Conservation (phyloP, 2,888 invertebrate species). For the Cecidostiba fungosa region DNA sequence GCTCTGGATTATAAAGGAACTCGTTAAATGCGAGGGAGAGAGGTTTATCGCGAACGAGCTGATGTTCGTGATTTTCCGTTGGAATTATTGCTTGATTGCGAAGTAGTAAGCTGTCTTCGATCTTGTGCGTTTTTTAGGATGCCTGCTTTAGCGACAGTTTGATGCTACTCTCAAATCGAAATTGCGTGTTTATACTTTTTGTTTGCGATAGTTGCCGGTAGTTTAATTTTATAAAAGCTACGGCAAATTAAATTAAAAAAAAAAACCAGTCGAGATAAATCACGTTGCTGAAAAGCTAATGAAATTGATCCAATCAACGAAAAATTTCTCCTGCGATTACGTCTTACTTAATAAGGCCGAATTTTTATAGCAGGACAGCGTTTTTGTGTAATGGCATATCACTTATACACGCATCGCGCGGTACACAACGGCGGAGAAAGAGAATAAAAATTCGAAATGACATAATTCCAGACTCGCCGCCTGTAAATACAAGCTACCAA, state of each 20-base stretch:
- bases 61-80: conserved; percentile 23
- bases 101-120: background rate
- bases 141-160: background rate
- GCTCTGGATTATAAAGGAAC: conserved; percentile 44
- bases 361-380: conserved; percentile 30
- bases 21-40: conserved; percentile 16
- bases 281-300: background rate
- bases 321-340: conserved; percentile 47
- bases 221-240: background rate
- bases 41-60: background rate
- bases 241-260: background rate
- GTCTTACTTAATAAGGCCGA: conserved; percentile 37
- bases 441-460: conserved; percentile 48
- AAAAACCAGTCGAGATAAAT: background rate
- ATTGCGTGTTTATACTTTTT: background rate
- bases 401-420: background rate
- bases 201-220: background rate
- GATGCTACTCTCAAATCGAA: background rate
- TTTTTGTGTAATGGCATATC: conserved; percentile 15
- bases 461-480: conserved; percentile 44
- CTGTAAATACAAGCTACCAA: conserved; percentile 28
- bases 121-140: background rate
- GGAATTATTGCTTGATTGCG: background rate
- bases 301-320: conserved; percentile 30
- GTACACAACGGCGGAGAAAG: background rate